phyloP scores from a whole-genome alignment of 2,113 vertebrate genomes.

The Anthoscopus minutus region DNA sequence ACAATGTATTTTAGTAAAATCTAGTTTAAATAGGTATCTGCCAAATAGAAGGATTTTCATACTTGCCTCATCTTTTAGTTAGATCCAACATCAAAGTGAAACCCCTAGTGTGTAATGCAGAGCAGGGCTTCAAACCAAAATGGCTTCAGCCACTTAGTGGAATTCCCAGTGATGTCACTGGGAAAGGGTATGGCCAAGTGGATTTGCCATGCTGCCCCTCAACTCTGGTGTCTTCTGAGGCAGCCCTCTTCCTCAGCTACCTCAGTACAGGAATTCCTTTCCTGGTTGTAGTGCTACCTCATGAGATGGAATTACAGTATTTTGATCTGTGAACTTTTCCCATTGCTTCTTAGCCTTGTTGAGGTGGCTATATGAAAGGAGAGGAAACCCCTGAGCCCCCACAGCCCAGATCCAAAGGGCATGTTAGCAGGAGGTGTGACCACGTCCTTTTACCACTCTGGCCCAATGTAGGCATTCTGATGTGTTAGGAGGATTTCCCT shows the following conservation, averaged over 20 bases:
- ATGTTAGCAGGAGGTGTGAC: background rate
- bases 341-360: rapidly evolving
- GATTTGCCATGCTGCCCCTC: background rate
- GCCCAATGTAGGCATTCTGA: background rate
- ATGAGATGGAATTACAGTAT: background rate
- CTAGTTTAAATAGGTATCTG: background rate
- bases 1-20: background rate
- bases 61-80: background rate
- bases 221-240: background rate
- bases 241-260: background rate
- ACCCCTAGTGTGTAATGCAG: rapidly evolving
- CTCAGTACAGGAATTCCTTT: background rate
- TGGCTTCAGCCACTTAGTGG: background rate
- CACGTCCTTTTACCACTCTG: background rate
- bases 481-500: background rate
- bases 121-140: background rate
- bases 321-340: background rate
- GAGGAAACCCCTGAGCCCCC: background rate
- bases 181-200: background rate
- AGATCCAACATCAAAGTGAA: background rate
- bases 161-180: background rate
- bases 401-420: background rate
- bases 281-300: background rate
- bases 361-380: background rate
- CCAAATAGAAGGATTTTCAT: background rate